Evolutionary conservation across 2,888 invertebrate genomes (phyloP), one percentile per base, ranked within the genome.

Genomic region (Gymnocheta viridis): DNA sequence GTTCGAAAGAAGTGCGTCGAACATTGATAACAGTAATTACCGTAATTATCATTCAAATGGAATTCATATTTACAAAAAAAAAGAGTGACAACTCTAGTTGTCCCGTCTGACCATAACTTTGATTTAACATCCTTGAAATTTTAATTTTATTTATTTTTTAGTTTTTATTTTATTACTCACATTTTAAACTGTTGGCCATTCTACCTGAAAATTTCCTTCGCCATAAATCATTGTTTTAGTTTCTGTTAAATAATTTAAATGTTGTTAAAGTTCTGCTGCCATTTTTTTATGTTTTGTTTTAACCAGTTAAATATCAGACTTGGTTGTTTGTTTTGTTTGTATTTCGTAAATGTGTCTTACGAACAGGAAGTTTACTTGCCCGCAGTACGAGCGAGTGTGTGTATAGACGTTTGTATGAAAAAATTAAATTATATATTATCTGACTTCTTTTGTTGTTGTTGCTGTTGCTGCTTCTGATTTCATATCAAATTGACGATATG

Each of bases 351-450:
- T 22, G 35, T 62, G 10, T 29, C 41, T 47, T 7, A 17, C n/a
- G 19, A 70, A 54, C 79, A 70, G 79, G 79, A 79, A 72, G 79
- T 79, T 51, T 69, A 70, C 19, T 19, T 27, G 2, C 51, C 51
- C 24, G 5, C 51, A 17, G 4, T 9, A 9, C 44, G 14, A 14
- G 1, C 47, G 17, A 6, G 17, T 41, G 41, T 41, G 4, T 2
- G n/a, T 12, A 12, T 14, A 47, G 47, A 47, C 47, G 17, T 19
- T 19, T 14, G 17, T 47, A 19, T 47, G 1, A 32, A 12, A 5
- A 49, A 47, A 22, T 49, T 49, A 17, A 35, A 72, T 19, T 12
- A 77, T 54, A 77, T 14, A 38, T 66, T 67, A 35, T 38, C 29
- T 47, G 58, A 1, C 32, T 62, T 22, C 29, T 56, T 4, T 41